These are phyloP conservation scores for Atherinomorus stipes DNA, from an alignment of 2,113 vertebrate genomes.

Conservation along the genomic window DNA sequence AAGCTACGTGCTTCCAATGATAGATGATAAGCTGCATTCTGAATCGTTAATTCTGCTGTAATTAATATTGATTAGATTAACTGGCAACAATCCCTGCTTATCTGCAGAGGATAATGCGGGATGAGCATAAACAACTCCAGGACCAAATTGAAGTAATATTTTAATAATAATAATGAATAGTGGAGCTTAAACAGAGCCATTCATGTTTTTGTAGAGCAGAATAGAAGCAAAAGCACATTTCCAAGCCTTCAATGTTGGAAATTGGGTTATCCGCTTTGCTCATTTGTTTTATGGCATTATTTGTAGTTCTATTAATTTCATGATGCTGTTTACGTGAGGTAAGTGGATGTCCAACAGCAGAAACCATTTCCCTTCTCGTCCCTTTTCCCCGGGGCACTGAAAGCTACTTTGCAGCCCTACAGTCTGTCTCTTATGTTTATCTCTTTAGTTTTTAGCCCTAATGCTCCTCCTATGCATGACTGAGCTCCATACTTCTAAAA, in stretches of 20 bases:
- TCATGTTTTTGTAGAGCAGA: constrained; percentile 6
- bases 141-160: constrained; percentile 44
- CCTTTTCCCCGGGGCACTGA: not conserved
- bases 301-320: constrained; percentile 56
- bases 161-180: constrained; percentile 45
- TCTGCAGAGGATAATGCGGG: constrained; percentile 47
- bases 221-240: constrained; percentile 5
- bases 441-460: constrained; percentile 55
- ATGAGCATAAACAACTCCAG: constrained; percentile 38
- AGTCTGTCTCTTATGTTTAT: constrained; percentile 58
- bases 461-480: constrained; percentile 52
- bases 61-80: constrained; percentile 74
- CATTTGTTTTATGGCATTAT: constrained; percentile 50
- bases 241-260: constrained; percentile 23
- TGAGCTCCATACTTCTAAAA: constrained; percentile 42
- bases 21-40: constrained; percentile 44
- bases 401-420: constrained; percentile 44
- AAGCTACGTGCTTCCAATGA: constrained; percentile 24
- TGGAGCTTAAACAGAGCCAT: constrained; percentile 9
- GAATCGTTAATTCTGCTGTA: constrained; percentile 45
- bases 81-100: constrained; percentile 47
- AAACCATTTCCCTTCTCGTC: constrained; percentile 11
- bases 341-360: constrained; percentile 47
- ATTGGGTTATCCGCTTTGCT: constrained; percentile 41
- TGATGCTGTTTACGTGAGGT: constrained; percentile 46